Percentiles rank a stretch among this genome's conserved stretches.
These are phyloP conservation scores for Battus philenor DNA, from an alignment of 1,140 invertebrate genomes.

Conservation along the genomic window DNA sequence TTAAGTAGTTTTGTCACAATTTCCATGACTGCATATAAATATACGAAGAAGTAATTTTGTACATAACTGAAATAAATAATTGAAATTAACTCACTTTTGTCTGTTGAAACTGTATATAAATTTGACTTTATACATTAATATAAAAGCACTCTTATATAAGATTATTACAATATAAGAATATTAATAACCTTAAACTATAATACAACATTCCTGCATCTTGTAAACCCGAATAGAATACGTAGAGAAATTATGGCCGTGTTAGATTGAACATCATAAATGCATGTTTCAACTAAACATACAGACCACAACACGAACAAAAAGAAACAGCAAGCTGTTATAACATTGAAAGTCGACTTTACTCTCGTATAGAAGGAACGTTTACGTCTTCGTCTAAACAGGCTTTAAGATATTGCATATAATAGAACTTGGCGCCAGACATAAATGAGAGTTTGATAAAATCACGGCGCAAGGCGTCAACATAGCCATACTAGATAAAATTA, in stretches of 20 bases:
- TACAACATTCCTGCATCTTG: conserved; percentile 67
- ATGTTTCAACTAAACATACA: conserved; percentile 25
- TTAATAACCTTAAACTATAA: no score
- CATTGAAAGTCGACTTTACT: conserved; percentile 51
- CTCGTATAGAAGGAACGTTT: conserved; percentile 54
- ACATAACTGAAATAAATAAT: no score
- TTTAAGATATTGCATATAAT: conserved; percentile 56
- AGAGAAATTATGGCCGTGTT: conserved; percentile 62
- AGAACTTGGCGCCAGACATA: conserved; percentile 59
- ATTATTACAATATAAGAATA: no score
- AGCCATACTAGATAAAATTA: conserved; percentile 44
- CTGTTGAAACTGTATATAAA: no score
- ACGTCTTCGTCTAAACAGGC: conserved; percentile 46
- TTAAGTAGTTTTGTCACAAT: no score
- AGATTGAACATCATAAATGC: no score
- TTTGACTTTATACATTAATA: no score
- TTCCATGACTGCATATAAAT: no score
- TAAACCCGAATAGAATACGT: conserved; percentile 66
- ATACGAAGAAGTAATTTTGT: no score
- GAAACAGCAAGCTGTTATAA: conserved; percentile 32
- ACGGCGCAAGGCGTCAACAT: conserved; percentile 44
- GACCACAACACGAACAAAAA: conserved; percentile 29
- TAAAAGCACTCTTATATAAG: no score
- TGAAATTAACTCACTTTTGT: no score
- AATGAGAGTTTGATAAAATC: conserved; percentile 56